A percentile compares a stretch with the other conserved stretches of the same genome.
Conservation (phyloP, 2,888 invertebrate genomes). For the Parochlus steinenii region DNA sequence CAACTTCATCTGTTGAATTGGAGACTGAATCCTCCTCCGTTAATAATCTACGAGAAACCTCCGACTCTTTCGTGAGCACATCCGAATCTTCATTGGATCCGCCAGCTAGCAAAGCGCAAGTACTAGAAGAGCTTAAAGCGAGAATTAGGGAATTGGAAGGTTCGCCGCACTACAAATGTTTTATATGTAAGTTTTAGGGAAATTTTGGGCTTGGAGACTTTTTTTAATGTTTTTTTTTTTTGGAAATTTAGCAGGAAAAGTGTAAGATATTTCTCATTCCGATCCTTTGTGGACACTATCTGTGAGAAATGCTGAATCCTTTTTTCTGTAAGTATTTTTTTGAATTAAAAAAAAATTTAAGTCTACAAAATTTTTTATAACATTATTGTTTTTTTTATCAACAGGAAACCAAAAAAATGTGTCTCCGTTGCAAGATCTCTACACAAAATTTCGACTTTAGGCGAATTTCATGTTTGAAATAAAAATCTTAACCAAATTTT, state of each 20-base stretch:
- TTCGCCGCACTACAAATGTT: slow-evolving; percentile 41
- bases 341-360: neutral
- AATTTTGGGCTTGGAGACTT: slow-evolving; percentile 16
- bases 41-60: slow-evolving; percentile 15
- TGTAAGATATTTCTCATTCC: slow-evolving; percentile 11
- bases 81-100: slow-evolving; percentile 26
- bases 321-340: slow-evolving; percentile 8
- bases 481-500: too few species aligned
- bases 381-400: neutral
- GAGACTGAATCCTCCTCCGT: slow-evolving; percentile 14
- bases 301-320: slow-evolving; percentile 11
- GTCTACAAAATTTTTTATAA: neutral
- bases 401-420: slow-evolving; percentile 11
- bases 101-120: slow-evolving; percentile 30
- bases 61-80: slow-evolving; percentile 32
- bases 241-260: slow-evolving; percentile 7
- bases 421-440: slow-evolving; percentile 8
- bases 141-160: slow-evolving; percentile 38
- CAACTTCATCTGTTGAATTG: slow-evolving; percentile 15
- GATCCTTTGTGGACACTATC: slow-evolving; percentile 9
- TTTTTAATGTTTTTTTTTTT: neutral
- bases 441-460: slow-evolving; percentile 12
- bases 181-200: slow-evolving; percentile 58
- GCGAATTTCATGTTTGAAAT: slow-evolving; percentile 11
- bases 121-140: slow-evolving; percentile 39